A percentile compares a stretch with the other conserved stretches of the same genome.
phyloP scores from a whole-genome alignment of 2,113 vertebrate genomes.

The Dicentrarchus labrax region DNA sequence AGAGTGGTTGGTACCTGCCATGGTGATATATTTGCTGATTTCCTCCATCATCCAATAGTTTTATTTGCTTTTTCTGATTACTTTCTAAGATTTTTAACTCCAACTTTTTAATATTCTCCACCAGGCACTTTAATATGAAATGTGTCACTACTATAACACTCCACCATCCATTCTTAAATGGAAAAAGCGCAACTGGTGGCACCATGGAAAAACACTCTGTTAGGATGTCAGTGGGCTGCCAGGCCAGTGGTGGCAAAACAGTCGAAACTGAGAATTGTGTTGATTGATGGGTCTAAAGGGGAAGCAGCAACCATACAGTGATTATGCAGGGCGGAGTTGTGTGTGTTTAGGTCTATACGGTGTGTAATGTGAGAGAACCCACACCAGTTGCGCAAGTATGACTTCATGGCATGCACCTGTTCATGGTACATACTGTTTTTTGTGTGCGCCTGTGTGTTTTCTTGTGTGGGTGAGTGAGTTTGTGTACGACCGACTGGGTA shows the following conservation, averaged over 20 bases:
- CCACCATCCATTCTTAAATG: conserved; percentile 38
- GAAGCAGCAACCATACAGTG: conserved; percentile 13
- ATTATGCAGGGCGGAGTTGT: conserved; percentile 11
- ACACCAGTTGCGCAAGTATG: not conserved
- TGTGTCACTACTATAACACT: conserved; percentile 17
- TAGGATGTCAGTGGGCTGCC: conserved; percentile 38
- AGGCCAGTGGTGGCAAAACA: conserved; percentile 39
- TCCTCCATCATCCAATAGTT: conserved; percentile 36
- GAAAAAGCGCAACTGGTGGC: conserved; percentile 38
- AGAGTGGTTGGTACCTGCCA: conserved; percentile 53
- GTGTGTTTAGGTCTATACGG: not conserved
- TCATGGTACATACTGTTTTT: conserved; percentile 7
- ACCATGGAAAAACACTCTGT: conserved; percentile 52
- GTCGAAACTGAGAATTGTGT: conserved; percentile 19
- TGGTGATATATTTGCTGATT: conserved; percentile 61
- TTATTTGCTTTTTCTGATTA: conserved; percentile 50
- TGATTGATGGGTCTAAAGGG: conserved; percentile 54
- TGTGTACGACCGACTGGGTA: conserved; percentile 22
- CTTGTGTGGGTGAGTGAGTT: conserved; percentile 18
- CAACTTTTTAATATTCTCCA: conserved; percentile 42
- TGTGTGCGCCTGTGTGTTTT: conserved; percentile 21
- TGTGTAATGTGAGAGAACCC: not conserved
- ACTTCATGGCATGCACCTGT: not conserved
- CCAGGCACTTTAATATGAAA: conserved; percentile 21
- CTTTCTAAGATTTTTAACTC: conserved; percentile 43